Conservation (phyloP, 2,113 vertebrate species). For the Myotis yumanensis region DNA sequence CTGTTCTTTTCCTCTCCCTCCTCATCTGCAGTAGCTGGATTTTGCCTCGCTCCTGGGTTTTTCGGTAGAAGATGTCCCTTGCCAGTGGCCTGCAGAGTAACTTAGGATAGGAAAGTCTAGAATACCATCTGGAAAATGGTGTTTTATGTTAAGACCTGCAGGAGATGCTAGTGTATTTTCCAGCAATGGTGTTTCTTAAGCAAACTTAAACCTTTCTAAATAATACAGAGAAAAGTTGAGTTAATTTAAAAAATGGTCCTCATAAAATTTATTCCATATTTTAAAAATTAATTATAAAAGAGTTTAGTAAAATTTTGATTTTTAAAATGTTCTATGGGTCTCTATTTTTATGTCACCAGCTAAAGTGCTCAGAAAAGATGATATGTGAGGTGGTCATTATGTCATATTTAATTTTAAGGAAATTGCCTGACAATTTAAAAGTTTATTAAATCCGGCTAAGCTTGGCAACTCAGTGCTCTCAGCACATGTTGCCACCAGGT, state of each 20-base stretch:
- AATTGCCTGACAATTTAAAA: background rate
- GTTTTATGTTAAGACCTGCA: background rate
- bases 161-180: background rate
- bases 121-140: background rate
- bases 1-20: background rate
- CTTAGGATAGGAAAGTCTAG: background rate
- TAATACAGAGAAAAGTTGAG: background rate
- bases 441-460: background rate
- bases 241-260: background rate
- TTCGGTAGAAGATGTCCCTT: background rate
- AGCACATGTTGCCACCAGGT: background rate
- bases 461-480: background rate
- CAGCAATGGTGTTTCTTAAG: background rate
- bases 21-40: background rate
- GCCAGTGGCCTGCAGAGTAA: background rate
- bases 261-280: background rate
- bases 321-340: background rate
- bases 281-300: background rate
- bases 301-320: background rate
- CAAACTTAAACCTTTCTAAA: background rate
- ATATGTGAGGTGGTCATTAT: background rate
- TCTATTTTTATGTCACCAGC: background rate
- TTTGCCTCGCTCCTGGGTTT: background rate
- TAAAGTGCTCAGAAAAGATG: background rate
- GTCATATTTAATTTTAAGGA: conserved; percentile 41